These are phyloP conservation scores for Drosophila ezoana DNA, from an alignment of 2,888 invertebrate genomes.

Conservation along the genomic window DNA sequence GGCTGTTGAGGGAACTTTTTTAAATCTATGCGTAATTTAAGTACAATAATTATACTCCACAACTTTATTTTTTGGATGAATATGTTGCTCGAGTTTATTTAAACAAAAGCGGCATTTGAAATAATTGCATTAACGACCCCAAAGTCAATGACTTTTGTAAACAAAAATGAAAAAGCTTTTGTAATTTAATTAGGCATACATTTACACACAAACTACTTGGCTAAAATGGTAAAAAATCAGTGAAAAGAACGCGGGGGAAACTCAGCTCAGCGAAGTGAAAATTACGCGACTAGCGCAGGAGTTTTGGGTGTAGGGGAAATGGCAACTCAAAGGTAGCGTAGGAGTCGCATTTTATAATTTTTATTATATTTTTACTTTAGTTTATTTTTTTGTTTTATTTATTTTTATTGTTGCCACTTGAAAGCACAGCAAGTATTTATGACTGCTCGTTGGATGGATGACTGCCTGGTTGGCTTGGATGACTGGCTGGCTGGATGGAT, in stretches of 20 bases:
- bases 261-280: slow-evolving; percentile 51
- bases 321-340: slow-evolving; percentile 64
- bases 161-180: slow-evolving; percentile 42
- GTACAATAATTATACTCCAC: background rate
- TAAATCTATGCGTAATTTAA: too few relatives aligned
- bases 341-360: slow-evolving; percentile 70
- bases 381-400: slow-evolving; percentile 33
- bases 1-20: too few relatives aligned
- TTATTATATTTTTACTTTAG: slow-evolving; percentile 32
- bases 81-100: too few relatives aligned
- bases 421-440: slow-evolving; percentile 78
- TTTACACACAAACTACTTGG: slow-evolving; percentile 43
- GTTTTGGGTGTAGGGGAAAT: slow-evolving; percentile 24
- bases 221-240: slow-evolving; percentile 50
- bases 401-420: slow-evolving; percentile 65
- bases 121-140: slow-evolving; percentile 18
- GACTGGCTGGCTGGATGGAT: slow-evolving; percentile 18
- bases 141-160: slow-evolving; percentile 56
- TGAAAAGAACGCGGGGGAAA: slow-evolving; percentile 61
- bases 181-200: slow-evolving; percentile 68
- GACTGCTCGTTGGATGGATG: slow-evolving; percentile 59
- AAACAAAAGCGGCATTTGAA: slow-evolving; percentile 5
- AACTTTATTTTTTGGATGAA: background rate
- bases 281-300: slow-evolving; percentile 22
- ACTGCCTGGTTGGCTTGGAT: slow-evolving; percentile 46